Evolutionary conservation across 2,888 invertebrate species (phyloP).

Genomic region (Stenodera caucasica): DNA sequence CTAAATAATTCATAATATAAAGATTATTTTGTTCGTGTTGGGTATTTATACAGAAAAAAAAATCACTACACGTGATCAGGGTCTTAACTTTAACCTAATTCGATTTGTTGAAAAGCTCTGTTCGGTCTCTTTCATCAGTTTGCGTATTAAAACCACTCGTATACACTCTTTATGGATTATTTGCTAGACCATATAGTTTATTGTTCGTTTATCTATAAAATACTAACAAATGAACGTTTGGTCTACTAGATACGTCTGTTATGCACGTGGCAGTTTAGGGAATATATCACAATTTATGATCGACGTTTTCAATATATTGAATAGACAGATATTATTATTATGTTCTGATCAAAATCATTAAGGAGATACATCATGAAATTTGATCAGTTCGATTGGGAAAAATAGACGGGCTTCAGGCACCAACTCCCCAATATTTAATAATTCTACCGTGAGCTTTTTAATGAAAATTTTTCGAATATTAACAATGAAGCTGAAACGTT

Average conservation of each 20-base stretch:
- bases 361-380: neutral
- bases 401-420: too few species aligned
- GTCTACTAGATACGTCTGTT: conserved; percentile 27
- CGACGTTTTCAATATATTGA: conserved; percentile 42
- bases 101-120: conserved; percentile 45
- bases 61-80: conserved; percentile 35
- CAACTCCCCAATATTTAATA: too few species aligned
- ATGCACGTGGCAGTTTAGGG: conserved; percentile 37
- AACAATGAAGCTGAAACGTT: too few species aligned
- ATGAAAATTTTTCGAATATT: too few species aligned
- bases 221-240: conserved; percentile 21
- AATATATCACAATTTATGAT: conserved; percentile 47
- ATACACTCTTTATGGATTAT: conserved; percentile 35
- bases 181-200: conserved; percentile 34
- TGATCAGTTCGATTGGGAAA: neutral
- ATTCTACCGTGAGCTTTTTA: too few species aligned
- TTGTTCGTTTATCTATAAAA: conserved; percentile 15
- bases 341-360: conserved; percentile 35
- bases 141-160: conserved; percentile 42
- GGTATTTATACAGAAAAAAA: neutral
- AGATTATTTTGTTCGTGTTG: too few species aligned
- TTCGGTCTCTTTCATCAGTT: conserved; percentile 42
- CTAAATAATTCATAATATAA: neutral
- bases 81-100: conserved; percentile 44
- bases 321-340: conserved; percentile 43